Evolutionary conservation across 2,797 vertebrate genomes (phyloP).

Genomic region (Etheostoma nigrum): DNA sequence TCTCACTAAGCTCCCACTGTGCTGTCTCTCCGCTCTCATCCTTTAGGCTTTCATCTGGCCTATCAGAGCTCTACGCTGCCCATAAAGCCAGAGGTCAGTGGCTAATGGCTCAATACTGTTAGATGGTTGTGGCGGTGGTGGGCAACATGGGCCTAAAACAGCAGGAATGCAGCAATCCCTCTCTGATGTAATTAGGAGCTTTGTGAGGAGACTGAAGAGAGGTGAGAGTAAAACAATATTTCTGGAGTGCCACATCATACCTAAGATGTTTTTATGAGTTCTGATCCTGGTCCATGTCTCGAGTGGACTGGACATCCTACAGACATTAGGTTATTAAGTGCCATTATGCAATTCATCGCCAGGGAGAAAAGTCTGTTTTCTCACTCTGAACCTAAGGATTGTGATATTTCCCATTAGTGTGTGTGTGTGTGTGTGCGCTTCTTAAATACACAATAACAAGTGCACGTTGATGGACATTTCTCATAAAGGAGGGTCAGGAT

Average conservation of each 20-base stretch:
- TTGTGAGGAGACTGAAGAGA: constrained; percentile 52
- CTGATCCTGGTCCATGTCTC: constrained; percentile 30
- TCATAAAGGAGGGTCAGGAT: constrained; percentile 54
- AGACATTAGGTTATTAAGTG: constrained; percentile 39
- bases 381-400: constrained; percentile 36
- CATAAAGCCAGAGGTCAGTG: constrained; percentile 68
- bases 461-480: constrained; percentile 33
- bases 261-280: constrained; percentile 31
- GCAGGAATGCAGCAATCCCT: constrained; percentile 30
- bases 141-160: constrained; percentile 16
- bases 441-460: constrained; percentile 40
- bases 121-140: constrained; percentile 59
- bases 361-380: constrained; percentile 58
- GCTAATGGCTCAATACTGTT: constrained; percentile 76
- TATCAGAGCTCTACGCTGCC: constrained; percentile 46
- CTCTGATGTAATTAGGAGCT: constrained; percentile 56
- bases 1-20: constrained; percentile 75
- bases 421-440: constrained; percentile 3
- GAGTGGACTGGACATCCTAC: constrained; percentile 23
- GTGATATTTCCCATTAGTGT: constrained; percentile 53
- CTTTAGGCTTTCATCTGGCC: constrained; percentile 35
- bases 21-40: constrained; percentile 50
- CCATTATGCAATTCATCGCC: constrained; percentile 46
- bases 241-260: constrained; percentile 27
- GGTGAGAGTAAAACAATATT: constrained; percentile 7